These are phyloP conservation scores for Bradypodion ventrale DNA, from an alignment of 2,797 vertebrate genomes.

Conservation along the genomic window DNA sequence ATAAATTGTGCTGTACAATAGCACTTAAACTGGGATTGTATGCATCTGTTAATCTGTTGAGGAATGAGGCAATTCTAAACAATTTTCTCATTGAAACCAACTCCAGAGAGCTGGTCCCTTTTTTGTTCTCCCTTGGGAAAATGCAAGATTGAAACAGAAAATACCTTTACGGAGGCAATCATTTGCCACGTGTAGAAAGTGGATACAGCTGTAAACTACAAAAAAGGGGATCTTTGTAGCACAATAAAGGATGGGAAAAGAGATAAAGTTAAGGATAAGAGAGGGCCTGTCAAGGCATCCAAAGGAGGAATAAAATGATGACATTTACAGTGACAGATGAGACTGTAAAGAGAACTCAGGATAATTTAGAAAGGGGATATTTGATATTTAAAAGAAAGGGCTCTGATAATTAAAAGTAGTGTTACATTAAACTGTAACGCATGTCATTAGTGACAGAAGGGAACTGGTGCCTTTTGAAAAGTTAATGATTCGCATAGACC, in stretches of 20 bases:
- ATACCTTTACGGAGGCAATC: constrained; percentile 96
- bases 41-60: constrained; percentile 99
- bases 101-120: constrained; percentile 91
- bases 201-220: constrained; percentile 91
- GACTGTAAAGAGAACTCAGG: constrained; percentile 85
- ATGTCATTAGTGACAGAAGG: constrained; percentile 86
- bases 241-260: constrained; percentile 87
- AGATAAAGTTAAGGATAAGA: constrained; percentile 86
- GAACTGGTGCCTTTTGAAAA: constrained; percentile 78
- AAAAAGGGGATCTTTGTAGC: constrained; percentile 90
- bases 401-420: constrained; percentile 91
- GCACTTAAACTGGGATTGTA: constrained; percentile 91
- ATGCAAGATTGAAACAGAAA: constrained; percentile 99
- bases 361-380: constrained; percentile 87
- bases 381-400: constrained; percentile 95
- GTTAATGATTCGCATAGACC: constrained; percentile 84
- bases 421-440: constrained; percentile 85
- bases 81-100: constrained; percentile 99
- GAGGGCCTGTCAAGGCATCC: constrained; percentile 86
- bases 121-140: constrained; percentile 96
- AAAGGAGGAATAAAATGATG: constrained; percentile 90
- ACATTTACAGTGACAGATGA: constrained; percentile 97
- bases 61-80: constrained; percentile 99
- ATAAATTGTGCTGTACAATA: constrained; percentile 98
- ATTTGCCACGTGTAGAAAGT: constrained; percentile 97